These are phyloP conservation scores for Balearica regulorum DNA, from an alignment of 2,797 vertebrate genomes.

Conservation along the genomic window DNA sequence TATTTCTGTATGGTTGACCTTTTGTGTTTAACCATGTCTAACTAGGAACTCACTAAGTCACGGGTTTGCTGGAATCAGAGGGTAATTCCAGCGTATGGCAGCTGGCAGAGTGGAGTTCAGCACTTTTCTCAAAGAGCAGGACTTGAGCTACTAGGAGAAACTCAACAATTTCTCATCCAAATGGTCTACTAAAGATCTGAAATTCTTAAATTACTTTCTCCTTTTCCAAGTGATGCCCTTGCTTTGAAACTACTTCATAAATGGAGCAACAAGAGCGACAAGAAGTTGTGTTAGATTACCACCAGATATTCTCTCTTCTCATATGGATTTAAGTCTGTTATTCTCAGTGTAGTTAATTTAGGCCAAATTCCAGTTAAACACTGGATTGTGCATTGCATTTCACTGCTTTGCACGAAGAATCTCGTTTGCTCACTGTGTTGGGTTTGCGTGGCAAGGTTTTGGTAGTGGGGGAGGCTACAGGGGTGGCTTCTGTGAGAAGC, in stretches of 20 bases:
- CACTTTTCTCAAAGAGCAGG: background rate
- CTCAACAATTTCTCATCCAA: background rate
- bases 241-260: conserved; percentile 1
- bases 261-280: background rate
- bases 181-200: background rate
- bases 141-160: background rate
- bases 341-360: background rate
- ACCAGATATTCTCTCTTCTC: background rate
- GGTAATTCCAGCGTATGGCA: background rate
- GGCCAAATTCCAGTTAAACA: conserved; percentile 8
- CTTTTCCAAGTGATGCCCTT: conserved; percentile 4
- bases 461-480: too few species aligned
- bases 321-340: background rate
- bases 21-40: background rate
- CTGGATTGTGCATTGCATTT: background rate
- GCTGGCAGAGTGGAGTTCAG: background rate
- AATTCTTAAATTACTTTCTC: conserved; percentile 40
- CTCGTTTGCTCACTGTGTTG: background rate
- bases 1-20: background rate
- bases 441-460: too few species aligned
- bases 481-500: too few species aligned
- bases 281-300: conserved; percentile 21
- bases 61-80: background rate
- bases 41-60: background rate
- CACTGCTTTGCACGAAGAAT: background rate